These are phyloP conservation scores for Gadus chalcogrammus DNA, from an alignment of 2,113 vertebrate species.

Conservation along the genomic window DNA sequence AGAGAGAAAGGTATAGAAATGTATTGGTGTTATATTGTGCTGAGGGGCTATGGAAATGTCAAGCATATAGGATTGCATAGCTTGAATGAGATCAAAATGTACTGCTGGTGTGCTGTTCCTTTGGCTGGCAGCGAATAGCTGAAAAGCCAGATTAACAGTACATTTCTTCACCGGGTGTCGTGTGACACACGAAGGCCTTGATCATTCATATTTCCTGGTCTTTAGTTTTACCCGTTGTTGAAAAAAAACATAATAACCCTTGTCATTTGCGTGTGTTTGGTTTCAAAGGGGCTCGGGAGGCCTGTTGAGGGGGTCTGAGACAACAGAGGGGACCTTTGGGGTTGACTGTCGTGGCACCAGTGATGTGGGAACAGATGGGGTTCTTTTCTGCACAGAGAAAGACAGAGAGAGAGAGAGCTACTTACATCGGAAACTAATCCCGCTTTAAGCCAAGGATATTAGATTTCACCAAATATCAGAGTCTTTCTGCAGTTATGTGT, in stretches of 20 bases:
- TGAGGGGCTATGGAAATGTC: not conserved
- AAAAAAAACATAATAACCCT: constrained; percentile 42
- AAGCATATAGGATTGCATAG: not conserved
- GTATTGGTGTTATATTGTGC: not conserved
- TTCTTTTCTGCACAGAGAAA: too few species aligned
- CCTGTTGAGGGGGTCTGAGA: constrained; percentile 24
- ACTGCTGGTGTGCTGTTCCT: not conserved
- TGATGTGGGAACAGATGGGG: constrained; percentile 35
- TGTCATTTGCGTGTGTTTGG: constrained; percentile 40
- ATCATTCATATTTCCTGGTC: not conserved
- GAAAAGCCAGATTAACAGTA: not conserved
- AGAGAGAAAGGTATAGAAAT: not conserved
- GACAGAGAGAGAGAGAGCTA: constrained; percentile 23
- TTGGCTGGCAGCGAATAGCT: not conserved
- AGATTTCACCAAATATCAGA: constrained; percentile 27
- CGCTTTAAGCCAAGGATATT: constrained; percentile 39
- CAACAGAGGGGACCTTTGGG: constrained; percentile 28
- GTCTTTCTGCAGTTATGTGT: constrained; percentile 11
- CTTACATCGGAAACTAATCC: constrained; percentile 44
- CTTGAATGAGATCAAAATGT: constrained; percentile 1
- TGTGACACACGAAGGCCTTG: not conserved
- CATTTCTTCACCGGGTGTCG: not conserved
- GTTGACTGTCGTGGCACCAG: constrained; percentile 28
- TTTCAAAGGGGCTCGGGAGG: constrained; percentile 47
- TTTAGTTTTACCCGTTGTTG: not conserved